phyloP scores from a whole-genome alignment of 2,797 vertebrate species.

The Sebastolobus altivelis region DNA sequence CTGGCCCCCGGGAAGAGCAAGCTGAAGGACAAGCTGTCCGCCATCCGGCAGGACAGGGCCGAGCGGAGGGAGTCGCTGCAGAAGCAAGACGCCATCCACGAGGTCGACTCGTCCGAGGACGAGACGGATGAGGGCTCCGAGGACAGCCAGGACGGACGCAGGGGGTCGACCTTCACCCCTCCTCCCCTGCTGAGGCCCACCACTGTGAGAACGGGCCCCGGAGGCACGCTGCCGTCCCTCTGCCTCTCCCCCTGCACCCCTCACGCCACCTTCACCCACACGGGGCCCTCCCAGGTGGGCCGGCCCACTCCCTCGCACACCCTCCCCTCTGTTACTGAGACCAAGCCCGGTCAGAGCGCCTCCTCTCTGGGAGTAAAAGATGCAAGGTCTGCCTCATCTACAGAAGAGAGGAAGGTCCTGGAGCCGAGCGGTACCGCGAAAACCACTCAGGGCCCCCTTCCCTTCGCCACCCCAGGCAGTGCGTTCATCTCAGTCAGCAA shows the following conservation, averaged over 20 bases:
- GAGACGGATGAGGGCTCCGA: constrained; percentile 94
- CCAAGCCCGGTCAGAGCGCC: constrained; percentile 23
- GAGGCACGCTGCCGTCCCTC: constrained; percentile 73
- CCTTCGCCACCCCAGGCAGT: constrained; percentile 84
- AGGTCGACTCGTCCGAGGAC: constrained; percentile 97
- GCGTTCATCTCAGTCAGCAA: constrained; percentile 84
- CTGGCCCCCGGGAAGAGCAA: constrained; percentile 82
- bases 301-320: constrained; percentile 44
- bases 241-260: constrained; percentile 69
- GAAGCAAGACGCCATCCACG: constrained; percentile 97
- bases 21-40: constrained; percentile 87
- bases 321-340: constrained; percentile 51
- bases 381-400: not conserved
- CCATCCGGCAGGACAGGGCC: constrained; percentile 94
- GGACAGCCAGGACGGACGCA: constrained; percentile 90
- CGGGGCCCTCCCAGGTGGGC: constrained; percentile 52
- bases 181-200: constrained; percentile 80
- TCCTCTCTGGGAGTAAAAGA: constrained; percentile 40
- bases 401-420: constrained; percentile 38
- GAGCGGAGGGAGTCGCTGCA: constrained; percentile 95
- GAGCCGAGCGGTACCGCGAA: constrained; percentile 41
- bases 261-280: constrained; percentile 63
- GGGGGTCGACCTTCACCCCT: constrained; percentile 69
- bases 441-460: constrained; percentile 62
- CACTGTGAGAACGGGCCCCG: constrained; percentile 73